Evolutionary conservation across 2,113 vertebrate species (phyloP).

Genomic region (Jaculus jaculus): DNA sequence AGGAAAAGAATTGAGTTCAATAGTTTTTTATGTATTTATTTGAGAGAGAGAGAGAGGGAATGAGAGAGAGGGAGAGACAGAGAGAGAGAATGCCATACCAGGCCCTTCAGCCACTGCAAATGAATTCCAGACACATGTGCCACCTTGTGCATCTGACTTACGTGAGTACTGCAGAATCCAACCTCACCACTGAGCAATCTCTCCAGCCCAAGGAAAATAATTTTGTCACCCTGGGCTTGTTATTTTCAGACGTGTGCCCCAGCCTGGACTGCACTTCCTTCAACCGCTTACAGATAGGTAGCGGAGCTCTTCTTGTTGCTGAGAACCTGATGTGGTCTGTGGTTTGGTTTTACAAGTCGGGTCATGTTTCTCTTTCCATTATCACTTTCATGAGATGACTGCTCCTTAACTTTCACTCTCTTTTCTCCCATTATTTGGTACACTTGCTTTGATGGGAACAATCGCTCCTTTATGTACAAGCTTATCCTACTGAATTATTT

Average conservation of each 20-base stretch:
- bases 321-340: neutral
- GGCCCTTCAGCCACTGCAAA: no score
- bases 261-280: rapidly evolving
- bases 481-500: neutral
- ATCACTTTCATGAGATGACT: neutral
- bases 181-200: no score
- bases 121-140: no score
- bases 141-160: no score
- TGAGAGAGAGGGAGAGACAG: no score
- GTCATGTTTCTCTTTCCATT: neutral
- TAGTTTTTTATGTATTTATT: no score
- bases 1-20: no score
- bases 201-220: neutral
- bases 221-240: no score
- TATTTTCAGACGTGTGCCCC: rapidly evolving
- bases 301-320: neutral
- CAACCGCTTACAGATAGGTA: no score
- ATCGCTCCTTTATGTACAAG: neutral
- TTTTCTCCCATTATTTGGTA: neutral
- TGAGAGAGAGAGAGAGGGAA: no score
- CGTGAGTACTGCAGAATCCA: no score
- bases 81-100: no score
- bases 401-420: neutral
- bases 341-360: neutral
- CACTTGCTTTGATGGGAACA: neutral